Conservation (phyloP, 2,113 vertebrate genomes). For the Mesembrinibis cayennensis region DNA sequence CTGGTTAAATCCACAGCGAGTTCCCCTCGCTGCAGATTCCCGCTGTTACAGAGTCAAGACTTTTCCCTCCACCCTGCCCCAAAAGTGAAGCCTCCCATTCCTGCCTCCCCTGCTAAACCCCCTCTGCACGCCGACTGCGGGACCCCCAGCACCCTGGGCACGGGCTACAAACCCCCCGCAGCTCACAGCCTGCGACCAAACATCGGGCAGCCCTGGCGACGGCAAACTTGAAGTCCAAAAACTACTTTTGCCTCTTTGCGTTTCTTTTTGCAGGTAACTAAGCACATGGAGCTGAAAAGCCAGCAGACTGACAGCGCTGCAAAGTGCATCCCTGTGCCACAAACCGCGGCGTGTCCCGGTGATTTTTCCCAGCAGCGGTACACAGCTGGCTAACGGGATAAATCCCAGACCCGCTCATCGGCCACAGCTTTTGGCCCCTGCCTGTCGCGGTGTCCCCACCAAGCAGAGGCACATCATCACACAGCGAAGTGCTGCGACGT, state of each 20-base stretch:
- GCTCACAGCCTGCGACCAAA: background rate
- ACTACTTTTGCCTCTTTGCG: background rate
- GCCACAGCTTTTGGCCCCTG: background rate
- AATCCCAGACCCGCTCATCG: too few species aligned
- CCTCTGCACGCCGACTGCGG: fast-evolving
- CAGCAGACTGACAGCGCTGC: background rate
- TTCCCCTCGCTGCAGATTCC: background rate
- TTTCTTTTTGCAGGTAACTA: background rate
- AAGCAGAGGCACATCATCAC: background rate
- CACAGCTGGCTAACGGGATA: background rate
- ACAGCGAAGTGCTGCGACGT: background rate
- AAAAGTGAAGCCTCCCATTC: background rate
- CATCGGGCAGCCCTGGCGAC: fast-evolving
- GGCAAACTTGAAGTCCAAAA: background rate
- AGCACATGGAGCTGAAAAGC: background rate
- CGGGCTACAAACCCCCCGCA: background rate
- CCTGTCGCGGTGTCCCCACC: fast-evolving
- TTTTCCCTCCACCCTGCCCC: background rate
- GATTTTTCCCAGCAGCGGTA: background rate
- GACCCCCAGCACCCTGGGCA: background rate
- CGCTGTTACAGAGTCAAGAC: background rate
- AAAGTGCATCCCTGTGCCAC: background rate
- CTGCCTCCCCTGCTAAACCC: background rate
- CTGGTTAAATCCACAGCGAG: background rate
- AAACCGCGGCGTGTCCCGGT: fast-evolving